Evolutionary conservation across 2,888 invertebrate genomes (phyloP), one percentile per base, ranked within the genome.

Genomic region (Nephrotoma guestfalica): DNA sequence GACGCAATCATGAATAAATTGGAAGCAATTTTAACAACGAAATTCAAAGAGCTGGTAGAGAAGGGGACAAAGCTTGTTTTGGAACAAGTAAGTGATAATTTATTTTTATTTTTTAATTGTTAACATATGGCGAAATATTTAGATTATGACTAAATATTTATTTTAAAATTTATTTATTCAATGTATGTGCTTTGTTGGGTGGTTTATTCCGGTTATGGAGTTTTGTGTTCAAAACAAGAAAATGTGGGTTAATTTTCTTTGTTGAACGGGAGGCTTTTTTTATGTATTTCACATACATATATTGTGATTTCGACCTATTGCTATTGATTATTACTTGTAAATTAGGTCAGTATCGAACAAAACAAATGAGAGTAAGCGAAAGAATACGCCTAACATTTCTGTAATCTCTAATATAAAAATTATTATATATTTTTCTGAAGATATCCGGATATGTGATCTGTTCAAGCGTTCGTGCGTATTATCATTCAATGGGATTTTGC

Each of bases 31-130:
- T 93, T 99, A 83, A 97, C 95, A 87, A 94, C 96, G 41, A 99
- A 99, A 92, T 97, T 99, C 91, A 97, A 97, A 90, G 98, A 98
- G 94, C 93, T 99, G 88, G 95, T 98, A 86, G 97, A 98, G 90
- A 96, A 96, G 89, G 99, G 98, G 86, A 98, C 97, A 13, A 99
- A 99, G 91, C 93, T 99, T 88, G 99, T 99, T 9, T 92, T 99
- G 88, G 99, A 99, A 92, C 99, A 99, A 92, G 91, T 91, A 83
- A 88, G 42, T 71, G 40, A 43, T 30, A 18, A 30, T 30, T 30
- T 30, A 2, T 30, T 30, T 30, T 30, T 30, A 41, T 40, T 3
- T 30, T 47, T 57, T 57, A 57, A 71, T 71, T 71, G 30, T 71
- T 71, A 71, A 71, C 71, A 71, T 9, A 71, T 71, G 71, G 71